Evolutionary conservation across 2,797 vertebrate species (phyloP), one percentile per base, ranked within the genome.

Genomic region (Amazonetta brasiliensis): DNA sequence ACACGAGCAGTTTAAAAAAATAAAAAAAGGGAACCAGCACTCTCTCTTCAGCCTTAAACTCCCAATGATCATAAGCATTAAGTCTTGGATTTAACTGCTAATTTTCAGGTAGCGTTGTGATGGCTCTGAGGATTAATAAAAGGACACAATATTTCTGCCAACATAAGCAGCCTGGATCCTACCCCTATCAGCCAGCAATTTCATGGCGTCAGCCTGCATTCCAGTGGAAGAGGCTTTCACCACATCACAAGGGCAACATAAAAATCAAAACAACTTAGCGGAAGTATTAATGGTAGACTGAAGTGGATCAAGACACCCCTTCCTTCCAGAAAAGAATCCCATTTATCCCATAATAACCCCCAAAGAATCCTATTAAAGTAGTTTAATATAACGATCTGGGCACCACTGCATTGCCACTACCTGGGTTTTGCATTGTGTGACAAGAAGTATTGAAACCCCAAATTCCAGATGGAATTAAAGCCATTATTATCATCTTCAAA

Each of bases 381-480:
- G 69, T 93, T 33, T 55, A 90, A 72, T 46, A 6, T 16, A 92
- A 92, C 21, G 62, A 55, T 28, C 25, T 39, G 19, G 43, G 62
- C 28, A 76, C 60, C 23, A 26, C 22, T 26, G 35, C n/a, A 58
- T 52, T 48, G 91, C 21, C 17, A 68, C 67, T 54, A 87, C 54
- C 54, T 39, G 0, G 3, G 41, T 41, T 46, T 68, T 68, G 56
- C 60, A 75, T 82, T 76, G 58, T 54, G 23, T 12, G 48, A 84
- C 69, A 85, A 44, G 30, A 48, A 93, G 67, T 23, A 33, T 11
- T 66, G 28, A 85, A 86, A 44, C 43, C 41, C 46, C 39, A 58
- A 19, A 78, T 59, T 92, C 35, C 73, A 80, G 30, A 2, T 37
- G 54, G 69, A 95, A 89, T 80, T 74, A 85, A 95, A 93, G 22